Percentiles rank a stretch among this genome's conserved stretches.
phyloP scores from a whole-genome alignment of 2,113 vertebrate genomes.

The Hippocampus guttulatus region DNA sequence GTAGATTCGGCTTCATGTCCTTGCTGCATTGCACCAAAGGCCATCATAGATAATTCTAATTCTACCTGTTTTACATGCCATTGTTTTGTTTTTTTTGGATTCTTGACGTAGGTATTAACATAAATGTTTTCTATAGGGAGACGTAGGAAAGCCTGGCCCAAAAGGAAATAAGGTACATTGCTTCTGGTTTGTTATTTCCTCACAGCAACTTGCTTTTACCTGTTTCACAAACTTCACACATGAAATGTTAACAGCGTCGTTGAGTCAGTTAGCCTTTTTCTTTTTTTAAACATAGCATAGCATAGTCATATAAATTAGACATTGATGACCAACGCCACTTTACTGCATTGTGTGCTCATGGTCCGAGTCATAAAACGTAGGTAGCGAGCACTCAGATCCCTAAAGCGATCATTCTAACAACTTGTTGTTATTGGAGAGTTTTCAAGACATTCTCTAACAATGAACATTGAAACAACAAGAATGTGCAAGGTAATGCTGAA shows the following conservation, averaged over 20 bases:
- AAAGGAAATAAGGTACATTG: slow-evolving; percentile 63
- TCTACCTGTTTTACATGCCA: not conserved
- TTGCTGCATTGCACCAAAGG: not conserved
- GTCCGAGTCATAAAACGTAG: too few species aligned
- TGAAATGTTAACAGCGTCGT: too few species aligned
- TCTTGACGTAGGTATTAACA: not conserved
- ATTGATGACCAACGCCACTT: too few species aligned
- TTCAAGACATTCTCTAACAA: too few species aligned
- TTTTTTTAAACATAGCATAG: too few species aligned
- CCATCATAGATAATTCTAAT: slow-evolving; percentile 3
- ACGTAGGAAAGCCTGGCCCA: slow-evolving; percentile 54
- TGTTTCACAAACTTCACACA: not conserved
- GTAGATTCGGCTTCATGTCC: not conserved
- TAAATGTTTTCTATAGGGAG: slow-evolving; percentile 55
- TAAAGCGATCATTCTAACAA: too few species aligned
- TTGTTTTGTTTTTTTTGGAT: not conserved
- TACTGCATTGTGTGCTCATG: not conserved
- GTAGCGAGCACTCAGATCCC: too few species aligned
- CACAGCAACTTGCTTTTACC: not conserved
- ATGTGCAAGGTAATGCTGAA: not conserved
- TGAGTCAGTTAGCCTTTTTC: not conserved
- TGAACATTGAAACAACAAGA: not conserved
- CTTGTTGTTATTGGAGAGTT: too few species aligned
- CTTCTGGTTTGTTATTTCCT: not conserved
- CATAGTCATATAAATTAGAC: too few species aligned